Evolutionary conservation across 2,113 vertebrate genomes (phyloP).

Genomic region (Hemichromis elongatus): DNA sequence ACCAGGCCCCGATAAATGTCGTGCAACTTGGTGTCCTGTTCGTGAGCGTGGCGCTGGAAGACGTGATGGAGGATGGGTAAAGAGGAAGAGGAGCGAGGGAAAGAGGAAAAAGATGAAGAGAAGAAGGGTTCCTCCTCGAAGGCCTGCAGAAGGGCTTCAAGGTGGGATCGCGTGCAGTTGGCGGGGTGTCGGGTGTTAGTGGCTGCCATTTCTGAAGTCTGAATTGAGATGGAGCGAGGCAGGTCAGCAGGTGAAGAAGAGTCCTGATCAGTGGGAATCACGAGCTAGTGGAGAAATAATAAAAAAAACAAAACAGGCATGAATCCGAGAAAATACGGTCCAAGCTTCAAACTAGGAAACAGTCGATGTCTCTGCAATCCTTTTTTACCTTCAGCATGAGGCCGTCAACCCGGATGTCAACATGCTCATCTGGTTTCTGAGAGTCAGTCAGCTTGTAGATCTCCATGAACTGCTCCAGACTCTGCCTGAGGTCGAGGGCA

Average conservation of each 20-base stretch:
- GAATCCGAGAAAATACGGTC: rapidly evolving
- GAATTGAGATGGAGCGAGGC: slow-evolving; percentile 86
- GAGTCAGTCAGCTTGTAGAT: slow-evolving; percentile 94
- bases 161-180: slow-evolving; percentile 88
- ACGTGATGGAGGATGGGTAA: slow-evolving; percentile 86
- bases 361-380: background rate
- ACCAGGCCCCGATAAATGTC: slow-evolving; percentile 88
- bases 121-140: slow-evolving; percentile 92
- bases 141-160: slow-evolving; percentile 89
- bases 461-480: slow-evolving; percentile 95
- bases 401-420: slow-evolving; percentile 91
- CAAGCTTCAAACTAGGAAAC: background rate
- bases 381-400: slow-evolving; percentile 92
- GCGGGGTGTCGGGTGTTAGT: slow-evolving; percentile 89
- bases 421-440: slow-evolving; percentile 93
- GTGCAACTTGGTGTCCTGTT: slow-evolving; percentile 91
- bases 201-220: slow-evolving; percentile 96
- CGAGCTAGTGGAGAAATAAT: slow-evolving; percentile 73
- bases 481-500: slow-evolving; percentile 90
- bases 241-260: slow-evolving; percentile 81
- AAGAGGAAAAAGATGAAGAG: slow-evolving; percentile 75
- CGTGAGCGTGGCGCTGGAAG: slow-evolving; percentile 93
- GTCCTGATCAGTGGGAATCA: slow-evolving; percentile 86
- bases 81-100: slow-evolving; percentile 63
- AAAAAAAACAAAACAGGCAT: background rate